phyloP scores from a whole-genome alignment of 2,888 invertebrate genomes.

The Agrochola circellaris region DNA sequence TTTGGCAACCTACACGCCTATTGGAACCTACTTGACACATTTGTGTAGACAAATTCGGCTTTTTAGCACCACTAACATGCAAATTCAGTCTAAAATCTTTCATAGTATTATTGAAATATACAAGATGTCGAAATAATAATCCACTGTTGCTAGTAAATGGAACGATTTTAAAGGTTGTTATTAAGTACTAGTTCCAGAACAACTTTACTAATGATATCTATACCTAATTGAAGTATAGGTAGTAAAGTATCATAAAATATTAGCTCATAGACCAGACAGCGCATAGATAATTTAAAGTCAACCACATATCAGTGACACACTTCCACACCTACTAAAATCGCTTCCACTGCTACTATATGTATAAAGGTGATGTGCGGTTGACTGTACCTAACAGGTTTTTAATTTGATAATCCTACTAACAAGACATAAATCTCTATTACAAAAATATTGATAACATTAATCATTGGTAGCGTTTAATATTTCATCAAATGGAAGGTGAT shows the following conservation, averaged over 20 bases:
- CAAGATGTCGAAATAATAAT: constrained; percentile 58
- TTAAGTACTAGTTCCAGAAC: constrained; percentile 44
- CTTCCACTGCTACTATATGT: background rate
- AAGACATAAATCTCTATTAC: constrained; percentile 1
- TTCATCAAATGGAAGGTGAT: constrained; percentile 23
- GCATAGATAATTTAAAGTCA: background rate
- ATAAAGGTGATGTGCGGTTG: background rate
- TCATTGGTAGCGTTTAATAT: constrained; percentile 20
- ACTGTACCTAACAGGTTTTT: background rate
- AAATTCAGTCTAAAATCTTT: constrained; percentile 52
- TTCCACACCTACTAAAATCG: background rate
- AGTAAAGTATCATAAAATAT: constrained; percentile 41
- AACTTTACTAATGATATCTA: constrained; percentile 42
- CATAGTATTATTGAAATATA: constrained; percentile 49
- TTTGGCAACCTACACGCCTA: constrained; percentile 50
- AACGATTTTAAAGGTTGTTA: constrained; percentile 45
- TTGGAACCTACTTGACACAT: constrained; percentile 54
- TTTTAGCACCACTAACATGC: constrained; percentile 59
- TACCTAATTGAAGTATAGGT: background rate
- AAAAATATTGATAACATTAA: constrained; percentile 21
- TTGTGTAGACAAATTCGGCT: constrained; percentile 61
- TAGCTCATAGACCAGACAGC: constrained; percentile 5
- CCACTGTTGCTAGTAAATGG: constrained; percentile 36
- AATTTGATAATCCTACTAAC: constrained; percentile 16
- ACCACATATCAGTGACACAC: background rate